A percentile compares a stretch with the other conserved stretches of the same genome.
These are phyloP conservation scores for Baronia brevicornis DNA, from an alignment of 2,888 invertebrate species.

Conservation along the genomic window DNA sequence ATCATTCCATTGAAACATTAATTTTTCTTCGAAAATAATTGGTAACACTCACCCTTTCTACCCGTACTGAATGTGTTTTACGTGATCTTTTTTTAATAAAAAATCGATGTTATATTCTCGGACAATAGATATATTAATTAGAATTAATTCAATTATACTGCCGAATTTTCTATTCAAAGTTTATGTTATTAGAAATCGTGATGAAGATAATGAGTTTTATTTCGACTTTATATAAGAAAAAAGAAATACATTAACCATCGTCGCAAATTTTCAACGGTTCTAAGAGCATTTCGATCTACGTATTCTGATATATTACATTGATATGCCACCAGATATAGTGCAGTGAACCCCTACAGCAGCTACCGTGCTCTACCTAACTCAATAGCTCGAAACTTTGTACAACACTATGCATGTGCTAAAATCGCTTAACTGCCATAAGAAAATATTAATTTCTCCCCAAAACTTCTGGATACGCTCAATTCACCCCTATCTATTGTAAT, in stretches of 20 bases:
- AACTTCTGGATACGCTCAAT: constrained; percentile 28
- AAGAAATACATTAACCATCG: constrained; percentile 12
- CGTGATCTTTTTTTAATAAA: too few relatives aligned
- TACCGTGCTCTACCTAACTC: constrained; percentile 4
- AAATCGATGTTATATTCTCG: too few relatives aligned
- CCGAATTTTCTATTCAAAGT: too few relatives aligned
- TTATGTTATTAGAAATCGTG: too few relatives aligned
- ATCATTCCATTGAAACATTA: too few relatives aligned
- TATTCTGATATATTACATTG: constrained; percentile 10
- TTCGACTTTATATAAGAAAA: constrained; percentile 10
- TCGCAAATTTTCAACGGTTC: constrained; percentile 8
- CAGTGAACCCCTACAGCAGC: constrained; percentile 16
- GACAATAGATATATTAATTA: too few relatives aligned
- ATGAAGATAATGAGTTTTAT: too few relatives aligned
- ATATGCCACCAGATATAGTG: constrained; percentile 18
- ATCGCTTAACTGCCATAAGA: constrained; percentile 49
- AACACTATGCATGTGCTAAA: constrained; percentile 28
- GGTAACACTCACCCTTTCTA: too few relatives aligned
- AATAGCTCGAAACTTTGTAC: constrained; percentile 20
- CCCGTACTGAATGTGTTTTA: too few relatives aligned
- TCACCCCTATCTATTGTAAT: constrained; percentile 26
- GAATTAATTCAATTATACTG: too few relatives aligned
- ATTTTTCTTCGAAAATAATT: too few relatives aligned
- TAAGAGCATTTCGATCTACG: constrained; percentile 9
- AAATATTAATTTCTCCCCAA: constrained; percentile 48